Evolutionary conservation across 2,797 vertebrate species (phyloP), one percentile per base, ranked within the genome.

Genomic region (Sciurus carolinensis): DNA sequence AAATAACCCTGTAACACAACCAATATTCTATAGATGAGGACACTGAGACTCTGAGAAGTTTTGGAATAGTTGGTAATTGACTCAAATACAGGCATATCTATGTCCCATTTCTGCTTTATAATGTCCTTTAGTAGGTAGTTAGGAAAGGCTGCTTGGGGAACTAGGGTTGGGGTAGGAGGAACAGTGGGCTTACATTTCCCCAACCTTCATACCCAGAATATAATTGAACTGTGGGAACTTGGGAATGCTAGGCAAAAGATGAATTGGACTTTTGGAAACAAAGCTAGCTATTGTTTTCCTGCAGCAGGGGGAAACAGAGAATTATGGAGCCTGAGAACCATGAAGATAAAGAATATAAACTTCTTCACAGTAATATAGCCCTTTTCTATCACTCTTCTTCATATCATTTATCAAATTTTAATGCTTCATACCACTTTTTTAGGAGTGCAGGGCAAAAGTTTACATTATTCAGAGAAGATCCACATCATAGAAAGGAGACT

Each of bases 351-450:
- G 13, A 76, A 66, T 88, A 75, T 64, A 75, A 87, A 89, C 33
- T 47, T 79, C 50, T 1, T 87, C 22, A 87, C 26, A 44, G 92
- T 90, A 89, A 67, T 33, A 89, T 4, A 77, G 7, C 8, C 7
- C 3, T 89, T n/a, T 62, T 72, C 64, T 82, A 79, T 1, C 59
- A 30, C 28, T 88, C 9, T 30, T 57, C 77, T 86, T 7, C 30
- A 72, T 12, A 54, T 73, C 24, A 42, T 66, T 85, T 91, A 57
- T 64, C 30, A 76, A 86, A 76, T 76, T 95, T 85, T 91, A 90
- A 72, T 47, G 2, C 17, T 96, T 8, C 50, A 52, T 30, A 36
- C 4, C 80, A 42, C 9, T 39, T 66, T 66, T 66, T 66, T 66
- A 90, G 90, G 24, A 80, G 9, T 92, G 2, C 10, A 77, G 64